Evolutionary conservation across 2,888 invertebrate genomes (phyloP).

Genomic region (Bedellia somnulentella): DNA sequence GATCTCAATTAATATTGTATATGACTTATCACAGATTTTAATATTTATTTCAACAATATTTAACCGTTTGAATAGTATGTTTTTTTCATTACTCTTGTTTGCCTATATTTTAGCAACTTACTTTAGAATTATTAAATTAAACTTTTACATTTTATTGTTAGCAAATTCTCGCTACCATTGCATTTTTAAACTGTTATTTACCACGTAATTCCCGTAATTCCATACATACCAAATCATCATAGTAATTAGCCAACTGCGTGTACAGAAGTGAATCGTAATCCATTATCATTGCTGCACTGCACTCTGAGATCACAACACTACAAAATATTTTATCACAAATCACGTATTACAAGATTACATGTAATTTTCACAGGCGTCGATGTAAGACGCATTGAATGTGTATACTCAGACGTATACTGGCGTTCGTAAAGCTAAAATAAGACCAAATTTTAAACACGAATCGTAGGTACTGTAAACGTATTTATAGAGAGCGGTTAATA

Average conservation of each 20-base stretch:
- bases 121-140: too few species aligned
- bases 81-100: too few species aligned
- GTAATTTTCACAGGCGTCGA: constrained; percentile 31
- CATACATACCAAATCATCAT: constrained; percentile 60
- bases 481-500: constrained; percentile 34
- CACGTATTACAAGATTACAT: constrained; percentile 14
- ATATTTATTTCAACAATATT: too few species aligned
- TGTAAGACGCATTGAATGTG: constrained; percentile 54
- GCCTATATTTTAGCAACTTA: too few species aligned
- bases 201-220: neutral
- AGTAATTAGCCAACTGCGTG: constrained; percentile 65
- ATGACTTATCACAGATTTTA: too few species aligned
- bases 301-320: neutral
- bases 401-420: constrained; percentile 50
- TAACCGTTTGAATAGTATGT: too few species aligned
- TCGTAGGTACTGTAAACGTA: constrained; percentile 38
- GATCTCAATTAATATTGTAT: too few species aligned
- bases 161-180: too few species aligned
- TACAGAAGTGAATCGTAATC: constrained; percentile 69
- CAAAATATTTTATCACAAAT: constrained; percentile 3
- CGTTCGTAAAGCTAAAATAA: constrained; percentile 62
- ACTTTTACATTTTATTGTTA: too few species aligned
- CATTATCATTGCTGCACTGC: constrained; percentile 28
- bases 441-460: constrained; percentile 63
- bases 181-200: neutral